Conservation (phyloP, 2,888 invertebrate genomes). For the Heterodera filipjevi region DNA sequence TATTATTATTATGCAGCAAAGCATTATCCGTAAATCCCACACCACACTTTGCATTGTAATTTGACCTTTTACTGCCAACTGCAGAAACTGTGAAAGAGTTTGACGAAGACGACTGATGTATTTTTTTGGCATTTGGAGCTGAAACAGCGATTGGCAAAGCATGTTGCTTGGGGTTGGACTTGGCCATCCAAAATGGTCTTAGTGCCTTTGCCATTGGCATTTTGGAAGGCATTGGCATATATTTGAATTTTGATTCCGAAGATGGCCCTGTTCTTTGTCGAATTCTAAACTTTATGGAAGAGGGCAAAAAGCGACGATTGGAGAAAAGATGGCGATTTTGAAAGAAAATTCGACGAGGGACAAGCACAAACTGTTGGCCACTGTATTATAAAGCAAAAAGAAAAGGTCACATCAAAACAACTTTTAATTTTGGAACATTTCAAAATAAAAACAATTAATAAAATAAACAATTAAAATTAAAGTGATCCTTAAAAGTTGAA, state of each 20-base stretch:
- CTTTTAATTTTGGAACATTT: background rate
- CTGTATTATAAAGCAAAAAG: conserved; percentile 6
- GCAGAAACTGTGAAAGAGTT: background rate
- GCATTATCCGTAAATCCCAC: too few species aligned
- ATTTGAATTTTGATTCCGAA: background rate
- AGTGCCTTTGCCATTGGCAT: too few species aligned
- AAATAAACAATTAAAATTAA: background rate
- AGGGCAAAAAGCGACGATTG: conserved; percentile 7
- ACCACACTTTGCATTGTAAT: background rate
- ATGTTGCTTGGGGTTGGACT: background rate
- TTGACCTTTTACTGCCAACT: background rate
- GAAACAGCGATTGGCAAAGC: conserved; percentile 1
- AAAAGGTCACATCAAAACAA: background rate
- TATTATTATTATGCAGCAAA: too few species aligned
- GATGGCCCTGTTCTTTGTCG: background rate
- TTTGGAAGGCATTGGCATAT: background rate
- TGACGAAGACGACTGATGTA: background rate
- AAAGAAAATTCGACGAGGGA: conserved; percentile 3
- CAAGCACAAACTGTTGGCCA: conserved; percentile 10
- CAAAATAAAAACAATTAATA: background rate
- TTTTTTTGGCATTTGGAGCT: background rate
- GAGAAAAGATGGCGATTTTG: conserved; percentile 9
- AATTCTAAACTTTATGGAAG: background rate
- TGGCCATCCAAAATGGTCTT: background rate
- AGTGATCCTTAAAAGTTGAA: too few species aligned